Evolutionary conservation across 1,140 invertebrate genomes (phyloP).

Genomic region (Paramacrobiotus metropolitanus): DNA sequence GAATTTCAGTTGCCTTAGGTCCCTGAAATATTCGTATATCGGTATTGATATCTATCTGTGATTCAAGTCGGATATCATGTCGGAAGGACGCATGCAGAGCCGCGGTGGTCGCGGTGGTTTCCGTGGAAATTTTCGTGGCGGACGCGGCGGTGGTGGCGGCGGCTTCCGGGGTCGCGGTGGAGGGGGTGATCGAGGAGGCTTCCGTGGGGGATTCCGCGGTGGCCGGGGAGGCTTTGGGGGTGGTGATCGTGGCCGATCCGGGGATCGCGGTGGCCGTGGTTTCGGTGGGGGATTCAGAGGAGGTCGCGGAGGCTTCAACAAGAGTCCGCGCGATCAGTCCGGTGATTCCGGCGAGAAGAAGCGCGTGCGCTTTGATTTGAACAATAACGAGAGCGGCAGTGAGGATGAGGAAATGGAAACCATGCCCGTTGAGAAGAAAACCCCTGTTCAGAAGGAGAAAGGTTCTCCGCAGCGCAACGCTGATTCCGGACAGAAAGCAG

Average conservation of each 20-base stretch:
- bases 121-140: neutral
- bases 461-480: too few species aligned
- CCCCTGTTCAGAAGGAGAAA: too few species aligned
- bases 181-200: neutral
- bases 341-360: neutral
- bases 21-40: too few species aligned
- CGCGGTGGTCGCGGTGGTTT: neutral
- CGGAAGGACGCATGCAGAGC: too few species aligned
- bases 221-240: neutral
- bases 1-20: too few species aligned
- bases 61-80: too few species aligned
- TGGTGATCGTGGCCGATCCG: neutral
- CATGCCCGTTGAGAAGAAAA: neutral
- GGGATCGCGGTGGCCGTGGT: neutral
- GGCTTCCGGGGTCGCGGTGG: neutral
- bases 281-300: too few species aligned
- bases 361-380: neutral
- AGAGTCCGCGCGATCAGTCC: neutral
- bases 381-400: neutral
- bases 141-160: neutral
- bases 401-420: neutral
- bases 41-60: too few species aligned
- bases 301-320: constrained; percentile 4
- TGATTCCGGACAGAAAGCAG: neutral
- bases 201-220: neutral